phyloP scores from a whole-genome alignment of 2,888 invertebrate species.

The Deilephila elpenor region DNA sequence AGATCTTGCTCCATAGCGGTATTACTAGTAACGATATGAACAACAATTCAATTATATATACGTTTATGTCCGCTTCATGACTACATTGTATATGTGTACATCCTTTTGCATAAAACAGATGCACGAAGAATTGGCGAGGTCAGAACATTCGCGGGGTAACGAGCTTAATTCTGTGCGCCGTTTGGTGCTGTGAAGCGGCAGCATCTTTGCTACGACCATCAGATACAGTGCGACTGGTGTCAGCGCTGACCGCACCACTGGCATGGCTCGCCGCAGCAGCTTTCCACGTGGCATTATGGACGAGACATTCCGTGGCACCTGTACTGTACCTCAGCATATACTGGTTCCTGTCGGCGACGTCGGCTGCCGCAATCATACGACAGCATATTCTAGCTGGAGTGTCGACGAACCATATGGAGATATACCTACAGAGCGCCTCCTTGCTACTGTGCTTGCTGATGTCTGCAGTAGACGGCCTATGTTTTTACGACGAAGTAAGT shows the following conservation, averaged over 20 bases:
- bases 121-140: conserved; percentile 65
- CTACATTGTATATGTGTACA: neutral
- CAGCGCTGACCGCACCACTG: conserved; percentile 65
- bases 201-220: conserved; percentile 61
- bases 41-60: neutral
- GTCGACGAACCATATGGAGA: conserved; percentile 55
- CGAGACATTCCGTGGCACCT: conserved; percentile 69
- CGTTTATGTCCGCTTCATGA: neutral
- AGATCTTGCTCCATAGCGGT: neutral
- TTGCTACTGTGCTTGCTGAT: conserved; percentile 61
- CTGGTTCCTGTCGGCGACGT: conserved; percentile 69
- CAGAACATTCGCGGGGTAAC: conserved; percentile 71
- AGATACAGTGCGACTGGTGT: conserved; percentile 63
- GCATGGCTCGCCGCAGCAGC: conserved; percentile 75
- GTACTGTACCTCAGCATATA: conserved; percentile 77
- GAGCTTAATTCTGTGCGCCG: conserved; percentile 61
- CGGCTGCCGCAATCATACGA: conserved; percentile 64
- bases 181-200: conserved; percentile 70
- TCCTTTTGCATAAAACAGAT: conserved; percentile 39
- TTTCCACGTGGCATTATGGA: conserved; percentile 73
- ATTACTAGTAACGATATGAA: neutral
- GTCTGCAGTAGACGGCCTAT: conserved; percentile 68
- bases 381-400: conserved; percentile 52
- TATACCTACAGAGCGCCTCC: conserved; percentile 66
- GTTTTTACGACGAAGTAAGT: conserved; percentile 78